These are phyloP conservation scores for Dipodomys spectabilis DNA, from an alignment of 2,113 vertebrate genomes.

Conservation along the genomic window DNA sequence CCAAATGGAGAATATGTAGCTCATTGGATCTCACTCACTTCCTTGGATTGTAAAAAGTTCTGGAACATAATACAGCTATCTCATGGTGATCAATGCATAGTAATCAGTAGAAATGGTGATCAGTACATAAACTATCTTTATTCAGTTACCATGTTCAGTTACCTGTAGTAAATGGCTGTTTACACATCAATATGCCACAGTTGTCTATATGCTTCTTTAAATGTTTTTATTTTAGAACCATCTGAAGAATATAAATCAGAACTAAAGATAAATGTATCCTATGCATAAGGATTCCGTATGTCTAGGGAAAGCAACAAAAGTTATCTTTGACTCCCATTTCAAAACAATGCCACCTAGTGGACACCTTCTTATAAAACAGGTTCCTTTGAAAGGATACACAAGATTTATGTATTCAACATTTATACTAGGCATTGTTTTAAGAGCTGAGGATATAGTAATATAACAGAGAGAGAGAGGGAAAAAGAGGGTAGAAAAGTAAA, in stretches of 20 bases:
- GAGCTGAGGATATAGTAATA: not conserved
- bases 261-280: slow-evolving; percentile 4
- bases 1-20: not conserved
- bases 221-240: slow-evolving; percentile 58
- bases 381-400: not conserved
- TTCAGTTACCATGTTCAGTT: slow-evolving; percentile 32
- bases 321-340: not conserved
- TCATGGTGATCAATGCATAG: not conserved
- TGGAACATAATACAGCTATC: slow-evolving; percentile 58
- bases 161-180: not conserved
- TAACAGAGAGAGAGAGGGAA: not conserved
- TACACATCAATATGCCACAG: slow-evolving; percentile 38
- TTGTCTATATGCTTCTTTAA: slow-evolving; percentile 19
- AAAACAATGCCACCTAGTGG: slow-evolving; percentile 83
- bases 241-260: slow-evolving; percentile 42
- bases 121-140: not conserved
- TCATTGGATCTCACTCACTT: slow-evolving; percentile 6
- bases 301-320: slow-evolving; percentile 53
- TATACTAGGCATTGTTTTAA: not conserved
- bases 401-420: slow-evolving; percentile 24
- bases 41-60: slow-evolving; percentile 6
- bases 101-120: not conserved
- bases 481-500: too few relatives aligned
- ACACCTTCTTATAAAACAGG: slow-evolving; percentile 21
- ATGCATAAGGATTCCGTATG: not conserved